Conservation (phyloP, 2,888 invertebrate genomes). For the Anagyrus pseudococci region DNA sequence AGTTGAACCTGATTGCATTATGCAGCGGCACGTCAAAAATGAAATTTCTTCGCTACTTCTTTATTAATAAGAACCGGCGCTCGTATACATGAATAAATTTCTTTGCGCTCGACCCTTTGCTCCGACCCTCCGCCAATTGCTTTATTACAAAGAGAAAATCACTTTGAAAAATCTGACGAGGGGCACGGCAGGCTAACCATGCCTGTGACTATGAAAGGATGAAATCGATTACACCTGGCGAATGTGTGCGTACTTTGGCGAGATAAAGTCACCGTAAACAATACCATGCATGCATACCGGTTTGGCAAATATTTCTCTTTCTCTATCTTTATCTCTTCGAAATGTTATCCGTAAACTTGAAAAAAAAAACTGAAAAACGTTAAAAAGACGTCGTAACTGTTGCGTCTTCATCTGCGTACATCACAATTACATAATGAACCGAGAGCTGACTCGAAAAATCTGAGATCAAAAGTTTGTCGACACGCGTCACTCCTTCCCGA, state of each 20-base stretch:
- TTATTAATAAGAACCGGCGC: background rate
- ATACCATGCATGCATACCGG: conserved; percentile 9
- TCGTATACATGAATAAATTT: conserved; percentile 21
- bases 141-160: conserved; percentile 24
- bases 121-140: conserved; percentile 1
- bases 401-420: too few species aligned
- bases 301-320: background rate
- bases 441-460: too few species aligned
- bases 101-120: background rate
- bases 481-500: background rate
- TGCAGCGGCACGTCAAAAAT: background rate
- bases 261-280: background rate
- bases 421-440: too few species aligned
- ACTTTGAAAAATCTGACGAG: background rate
- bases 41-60: background rate
- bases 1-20: background rate
- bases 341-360: too few species aligned
- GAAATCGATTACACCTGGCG: conserved; percentile 19
- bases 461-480: too few species aligned
- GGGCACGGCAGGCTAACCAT: conserved; percentile 18
- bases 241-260: background rate
- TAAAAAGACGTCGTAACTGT: too few species aligned
- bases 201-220: conserved; percentile 19
- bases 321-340: background rate
- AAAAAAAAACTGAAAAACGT: too few species aligned